Conservation (phyloP, 2,888 invertebrate genomes). For the Parnassius apollo region DNA sequence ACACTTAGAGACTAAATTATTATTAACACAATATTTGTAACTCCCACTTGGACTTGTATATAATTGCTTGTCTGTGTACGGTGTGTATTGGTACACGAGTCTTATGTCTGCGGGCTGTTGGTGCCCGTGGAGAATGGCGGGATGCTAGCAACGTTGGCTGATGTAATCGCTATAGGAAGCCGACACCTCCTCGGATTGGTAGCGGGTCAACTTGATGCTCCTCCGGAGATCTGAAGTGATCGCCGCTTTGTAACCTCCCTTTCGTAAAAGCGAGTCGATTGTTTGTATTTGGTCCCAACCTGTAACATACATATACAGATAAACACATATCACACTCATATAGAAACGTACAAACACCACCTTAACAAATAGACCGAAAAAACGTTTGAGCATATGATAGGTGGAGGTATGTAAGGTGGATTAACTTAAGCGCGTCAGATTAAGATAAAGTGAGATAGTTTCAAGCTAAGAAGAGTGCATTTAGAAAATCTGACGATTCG, state of each 20-base stretch:
- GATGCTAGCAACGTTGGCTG: conserved; percentile 88
- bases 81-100: conserved; percentile 37
- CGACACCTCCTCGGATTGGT: conserved; percentile 97
- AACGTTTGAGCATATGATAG: too few relatives aligned
- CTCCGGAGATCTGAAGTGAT: conserved; percentile 94
- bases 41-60: conserved; percentile 41
- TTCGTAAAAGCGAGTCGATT: conserved; percentile 97
- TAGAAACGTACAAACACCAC: too few relatives aligned
- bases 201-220: conserved; percentile 96
- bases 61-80: conserved; percentile 36
- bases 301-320: conserved; percentile 57
- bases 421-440: too few relatives aligned
- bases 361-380: too few relatives aligned
- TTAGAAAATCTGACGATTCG: too few relatives aligned
- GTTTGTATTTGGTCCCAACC: conserved; percentile 99
- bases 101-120: conserved; percentile 30
- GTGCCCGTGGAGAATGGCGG: conserved; percentile 46
- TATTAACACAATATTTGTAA: conserved; percentile 48
- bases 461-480: too few relatives aligned
- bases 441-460: too few relatives aligned
- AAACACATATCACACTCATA: too few relatives aligned
- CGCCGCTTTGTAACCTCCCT: conserved; percentile 96
- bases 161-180: conserved; percentile 93
- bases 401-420: too few relatives aligned
- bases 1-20: conserved; percentile 66